Conservation (phyloP, 1,140 invertebrate species). For the Epicauta chinensis region DNA sequence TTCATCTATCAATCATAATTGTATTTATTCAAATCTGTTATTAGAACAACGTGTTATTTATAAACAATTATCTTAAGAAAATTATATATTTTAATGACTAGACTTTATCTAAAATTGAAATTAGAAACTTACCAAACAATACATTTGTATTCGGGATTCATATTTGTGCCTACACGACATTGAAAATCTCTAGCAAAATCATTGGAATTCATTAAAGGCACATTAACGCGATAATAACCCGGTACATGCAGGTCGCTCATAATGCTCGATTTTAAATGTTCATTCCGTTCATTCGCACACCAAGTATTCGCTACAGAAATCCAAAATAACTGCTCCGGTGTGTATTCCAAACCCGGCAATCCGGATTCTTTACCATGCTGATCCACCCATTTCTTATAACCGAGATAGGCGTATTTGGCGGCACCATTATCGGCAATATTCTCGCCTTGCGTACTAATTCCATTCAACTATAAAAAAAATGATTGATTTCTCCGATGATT, state of each 20-base stretch:
- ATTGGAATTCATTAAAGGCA: constrained; percentile 20
- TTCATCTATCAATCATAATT: too few relatives aligned
- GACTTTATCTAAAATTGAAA: too few relatives aligned
- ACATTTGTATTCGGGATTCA: constrained; percentile 27
- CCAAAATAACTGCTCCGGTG: constrained; percentile 54
- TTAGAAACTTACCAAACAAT: constrained; percentile 13
- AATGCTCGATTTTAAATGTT: constrained; percentile 41
- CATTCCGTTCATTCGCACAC: constrained; percentile 49
- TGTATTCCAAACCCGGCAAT: constrained; percentile 49
- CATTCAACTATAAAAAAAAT: constrained; percentile 61
- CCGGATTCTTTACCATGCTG: constrained; percentile 36
- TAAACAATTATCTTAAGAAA: too few relatives aligned
- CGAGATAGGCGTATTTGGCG: constrained; percentile 60
- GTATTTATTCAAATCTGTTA: too few relatives aligned
- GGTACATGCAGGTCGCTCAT: constrained; percentile 45
- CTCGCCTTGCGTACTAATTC: constrained; percentile 82
- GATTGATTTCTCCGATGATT: not conserved
- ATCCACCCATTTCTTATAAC: constrained; percentile 51
- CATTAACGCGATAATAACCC: constrained; percentile 53
- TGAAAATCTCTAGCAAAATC: constrained; percentile 22
- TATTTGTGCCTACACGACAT: constrained; percentile 18
- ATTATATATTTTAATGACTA: too few relatives aligned
- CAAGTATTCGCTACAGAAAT: constrained; percentile 53
- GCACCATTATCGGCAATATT: constrained; percentile 89
- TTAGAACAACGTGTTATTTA: too few relatives aligned